Conservation (phyloP, 2,797 vertebrate genomes). For the Nannoperca australis region DNA sequence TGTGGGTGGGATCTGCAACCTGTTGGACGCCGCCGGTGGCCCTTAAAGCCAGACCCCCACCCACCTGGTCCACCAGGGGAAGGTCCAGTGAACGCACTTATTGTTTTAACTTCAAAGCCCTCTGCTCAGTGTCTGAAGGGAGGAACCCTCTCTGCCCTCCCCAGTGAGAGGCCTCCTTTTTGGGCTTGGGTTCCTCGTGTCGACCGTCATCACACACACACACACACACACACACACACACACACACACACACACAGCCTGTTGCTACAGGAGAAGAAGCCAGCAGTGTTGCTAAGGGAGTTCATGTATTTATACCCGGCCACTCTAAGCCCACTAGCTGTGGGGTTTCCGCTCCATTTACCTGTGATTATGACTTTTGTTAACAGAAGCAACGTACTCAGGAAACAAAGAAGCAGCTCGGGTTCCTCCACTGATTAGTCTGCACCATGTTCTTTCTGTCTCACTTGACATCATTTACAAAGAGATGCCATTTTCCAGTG, state of each 20-base stretch:
- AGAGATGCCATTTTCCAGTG: not conserved
- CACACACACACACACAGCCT: slow-evolving; percentile 49
- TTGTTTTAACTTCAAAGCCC: slow-evolving; percentile 73
- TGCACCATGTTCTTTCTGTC: slow-evolving; percentile 16
- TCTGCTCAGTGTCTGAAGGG: slow-evolving; percentile 40
- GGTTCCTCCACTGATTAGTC: slow-evolving; percentile 40
- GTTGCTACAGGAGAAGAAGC: slow-evolving; percentile 61
- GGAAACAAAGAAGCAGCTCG: slow-evolving; percentile 22
- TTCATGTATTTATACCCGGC: slow-evolving; percentile 67
- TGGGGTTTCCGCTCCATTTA: slow-evolving; percentile 62
- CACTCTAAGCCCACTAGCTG: slow-evolving; percentile 53
- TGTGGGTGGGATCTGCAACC: slow-evolving; percentile 74
- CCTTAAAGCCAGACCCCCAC: slow-evolving; percentile 59
- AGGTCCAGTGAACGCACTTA: slow-evolving; percentile 55
- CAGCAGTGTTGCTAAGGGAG: slow-evolving; percentile 57
- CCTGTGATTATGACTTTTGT: slow-evolving; percentile 63
- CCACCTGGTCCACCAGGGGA: slow-evolving; percentile 60
- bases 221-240: slow-evolving; percentile 32
- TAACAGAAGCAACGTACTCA: slow-evolving; percentile 45
- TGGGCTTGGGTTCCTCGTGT: slow-evolving; percentile 27
- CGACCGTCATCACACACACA: slow-evolving; percentile 22
- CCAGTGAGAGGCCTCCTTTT: slow-evolving; percentile 60
- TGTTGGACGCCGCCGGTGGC: slow-evolving; percentile 49
- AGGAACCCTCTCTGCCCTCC: slow-evolving; percentile 51
- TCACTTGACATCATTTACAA: slow-evolving; percentile 6